A percentile compares a stretch with the other conserved stretches of the same genome.
Conservation (phyloP, 2,797 vertebrate species). For the Philypnodon macrostomus region DNA sequence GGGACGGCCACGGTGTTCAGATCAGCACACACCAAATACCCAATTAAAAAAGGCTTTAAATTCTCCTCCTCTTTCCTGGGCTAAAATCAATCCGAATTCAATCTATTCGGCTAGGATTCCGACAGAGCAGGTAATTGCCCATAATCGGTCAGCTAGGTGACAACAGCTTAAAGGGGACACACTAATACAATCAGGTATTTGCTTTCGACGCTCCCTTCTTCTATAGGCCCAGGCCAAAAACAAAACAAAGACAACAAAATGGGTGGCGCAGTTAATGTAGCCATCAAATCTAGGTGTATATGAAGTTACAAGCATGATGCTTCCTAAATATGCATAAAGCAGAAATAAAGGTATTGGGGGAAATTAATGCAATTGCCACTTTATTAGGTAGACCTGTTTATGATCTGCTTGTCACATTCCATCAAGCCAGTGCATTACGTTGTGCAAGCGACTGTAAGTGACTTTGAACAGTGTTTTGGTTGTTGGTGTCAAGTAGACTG, state of each 20-base stretch:
- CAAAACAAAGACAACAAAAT: slow-evolving; percentile 38
- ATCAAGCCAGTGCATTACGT: too few species aligned
- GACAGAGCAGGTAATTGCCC: slow-evolving; percentile 86
- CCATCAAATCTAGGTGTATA: slow-evolving; percentile 63
- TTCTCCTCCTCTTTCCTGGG: slow-evolving; percentile 82
- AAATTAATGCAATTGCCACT: slow-evolving; percentile 26
- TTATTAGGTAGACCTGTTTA: too few species aligned
- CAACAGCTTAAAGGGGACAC: slow-evolving; percentile 81
- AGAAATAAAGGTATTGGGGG: slow-evolving; percentile 47
- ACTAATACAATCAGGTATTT: slow-evolving; percentile 79
- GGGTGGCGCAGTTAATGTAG: slow-evolving; percentile 67
- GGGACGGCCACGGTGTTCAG: slow-evolving; percentile 80
- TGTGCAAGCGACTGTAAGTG: too few species aligned
- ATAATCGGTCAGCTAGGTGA: slow-evolving; percentile 84
- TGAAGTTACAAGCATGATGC: slow-evolving; percentile 68
- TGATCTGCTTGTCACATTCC: too few species aligned
- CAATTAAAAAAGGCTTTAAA: slow-evolving; percentile 89
- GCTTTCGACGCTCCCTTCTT: slow-evolving; percentile 79
- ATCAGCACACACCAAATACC: slow-evolving; percentile 88
- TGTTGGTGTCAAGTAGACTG: too few species aligned
- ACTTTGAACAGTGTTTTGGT: too few species aligned
- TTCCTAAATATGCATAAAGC: slow-evolving; percentile 64
- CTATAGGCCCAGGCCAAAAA: slow-evolving; percentile 40
- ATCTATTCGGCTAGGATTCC: slow-evolving; percentile 85
- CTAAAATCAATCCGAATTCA: slow-evolving; percentile 87